Evolutionary conservation across 2,797 vertebrate species (phyloP).

Genomic region (Cottoperca gobio): DNA sequence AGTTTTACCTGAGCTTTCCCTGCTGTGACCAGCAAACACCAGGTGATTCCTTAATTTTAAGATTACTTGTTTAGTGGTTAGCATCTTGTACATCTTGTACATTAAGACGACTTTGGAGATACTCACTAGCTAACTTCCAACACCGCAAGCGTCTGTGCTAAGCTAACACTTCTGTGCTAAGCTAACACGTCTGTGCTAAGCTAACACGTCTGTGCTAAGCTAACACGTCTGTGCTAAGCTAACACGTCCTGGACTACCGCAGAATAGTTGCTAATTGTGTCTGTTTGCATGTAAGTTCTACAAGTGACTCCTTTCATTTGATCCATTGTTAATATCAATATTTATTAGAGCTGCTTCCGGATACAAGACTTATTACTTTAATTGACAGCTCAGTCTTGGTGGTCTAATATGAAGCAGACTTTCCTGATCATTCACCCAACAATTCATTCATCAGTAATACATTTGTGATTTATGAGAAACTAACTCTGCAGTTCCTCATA

Average conservation of each 20-base stretch:
- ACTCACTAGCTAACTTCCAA: too few species aligned
- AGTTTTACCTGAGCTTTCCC: neutral
- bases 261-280: neutral
- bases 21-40: neutral
- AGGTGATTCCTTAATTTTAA: neutral
- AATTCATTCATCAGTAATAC: neutral
- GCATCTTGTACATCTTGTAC: neutral
- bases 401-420: neutral
- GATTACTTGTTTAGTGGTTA: neutral
- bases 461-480: conserved; percentile 10
- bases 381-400: neutral
- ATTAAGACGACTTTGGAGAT: neutral
- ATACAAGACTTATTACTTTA: neutral
- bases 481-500: neutral
- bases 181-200: too few species aligned
- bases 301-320: neutral
- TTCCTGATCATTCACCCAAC: neutral
- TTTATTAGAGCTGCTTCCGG: neutral
- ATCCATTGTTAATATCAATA: neutral
- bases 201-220: too few species aligned
- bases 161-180: too few species aligned
- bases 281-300: neutral
- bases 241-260: too few species aligned
- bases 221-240: too few species aligned
- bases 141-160: too few species aligned